These are phyloP conservation scores for Xiphydria camelus DNA, from an alignment of 2,888 invertebrate species.

Conservation along the genomic window DNA sequence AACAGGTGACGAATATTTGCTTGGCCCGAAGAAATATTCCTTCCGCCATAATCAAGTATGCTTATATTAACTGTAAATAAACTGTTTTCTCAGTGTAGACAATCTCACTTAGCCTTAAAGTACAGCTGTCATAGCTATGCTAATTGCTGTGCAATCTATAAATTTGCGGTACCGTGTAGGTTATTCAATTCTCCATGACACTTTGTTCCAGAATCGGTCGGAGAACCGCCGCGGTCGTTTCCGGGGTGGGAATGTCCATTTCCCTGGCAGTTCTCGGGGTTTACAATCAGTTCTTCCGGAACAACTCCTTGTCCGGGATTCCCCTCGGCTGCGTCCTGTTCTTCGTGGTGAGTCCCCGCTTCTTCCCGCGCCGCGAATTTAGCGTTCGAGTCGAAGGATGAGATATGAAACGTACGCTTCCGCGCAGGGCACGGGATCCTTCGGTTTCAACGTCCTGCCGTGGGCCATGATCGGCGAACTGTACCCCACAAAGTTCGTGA, in stretches of 20 bases:
- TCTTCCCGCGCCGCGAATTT: too few relatives aligned
- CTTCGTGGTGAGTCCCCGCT: slow-evolving; percentile 39
- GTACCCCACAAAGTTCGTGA: slow-evolving; percentile 58
- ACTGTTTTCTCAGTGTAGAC: too few relatives aligned
- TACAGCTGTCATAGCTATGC: too few relatives aligned
- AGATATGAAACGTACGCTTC: background rate
- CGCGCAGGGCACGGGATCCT: slow-evolving; percentile 48
- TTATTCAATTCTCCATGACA: too few relatives aligned
- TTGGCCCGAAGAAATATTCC: too few relatives aligned
- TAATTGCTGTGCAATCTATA: too few relatives aligned
- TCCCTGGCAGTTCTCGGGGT: slow-evolving; percentile 57
- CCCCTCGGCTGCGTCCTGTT: slow-evolving; percentile 45
- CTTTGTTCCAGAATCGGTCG: slow-evolving; percentile 61
- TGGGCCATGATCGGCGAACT: slow-evolving; percentile 62
- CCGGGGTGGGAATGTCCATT: slow-evolving; percentile 60
- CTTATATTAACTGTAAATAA: too few relatives aligned
- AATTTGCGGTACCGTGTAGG: too few relatives aligned
- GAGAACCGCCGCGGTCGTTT: slow-evolving; percentile 61
- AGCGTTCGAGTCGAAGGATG: too few relatives aligned
- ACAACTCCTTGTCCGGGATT: slow-evolving; percentile 29
- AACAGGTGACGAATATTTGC: too few relatives aligned
- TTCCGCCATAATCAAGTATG: too few relatives aligned
- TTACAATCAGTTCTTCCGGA: slow-evolving; percentile 47
- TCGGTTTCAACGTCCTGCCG: slow-evolving; percentile 60
- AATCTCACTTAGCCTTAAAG: too few relatives aligned